Base-by-base conservation (phyloP, 2,113 vertebrate genomes). In the Syrrhaptes paradoxus region DNA sequence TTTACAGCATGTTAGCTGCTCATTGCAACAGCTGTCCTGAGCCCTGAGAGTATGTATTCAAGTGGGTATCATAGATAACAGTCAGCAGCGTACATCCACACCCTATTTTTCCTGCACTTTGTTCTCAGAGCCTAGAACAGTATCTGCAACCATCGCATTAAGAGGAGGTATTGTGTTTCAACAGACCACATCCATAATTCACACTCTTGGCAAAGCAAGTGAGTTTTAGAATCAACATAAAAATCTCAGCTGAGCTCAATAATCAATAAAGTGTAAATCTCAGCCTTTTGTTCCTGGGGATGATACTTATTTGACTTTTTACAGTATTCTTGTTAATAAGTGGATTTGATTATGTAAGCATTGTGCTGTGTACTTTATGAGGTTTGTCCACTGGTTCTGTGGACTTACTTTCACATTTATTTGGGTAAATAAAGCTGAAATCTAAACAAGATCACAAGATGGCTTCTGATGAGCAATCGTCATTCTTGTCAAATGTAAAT, bases 391-490 rank as follows among this genome's bases (percentile, higher is more conserved):
- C 11, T 1, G 26, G 5, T 74, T 83, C 63, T 19, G 22, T 45
- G 63, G 57, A 49, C 34, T 73, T 52, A 24, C 20, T 55, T 82
- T 59, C 55, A 25, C 2, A 2, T 80, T 73, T 73, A 57, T 67
- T 78, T 52, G 36, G 21, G 49, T 91, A 91, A 89, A 93, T 75
- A 81, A 91, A 87, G 32, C 28, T 66, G 46, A 91, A 87, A 79
- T 84, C 52, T 79, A 74, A 45, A 68, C 85, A 86, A 45, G 75
- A 91, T 72, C 59, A 73, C 46, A 71, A 86, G 72, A 89, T 9
- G 4, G 46, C 68, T 34, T 80, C 86, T 68, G 59, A 93, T 65
- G 51, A 89, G 77, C 48, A 80, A 57, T 55, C 11, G 0, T 75
- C 55, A 54, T 82, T 89, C 66, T 68, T 68, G 61, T 74, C 72